Evolutionary conservation across 2,888 invertebrate species (phyloP), one percentile per base, ranked within the genome.

Genomic region (Callimorpha dominula): DNA sequence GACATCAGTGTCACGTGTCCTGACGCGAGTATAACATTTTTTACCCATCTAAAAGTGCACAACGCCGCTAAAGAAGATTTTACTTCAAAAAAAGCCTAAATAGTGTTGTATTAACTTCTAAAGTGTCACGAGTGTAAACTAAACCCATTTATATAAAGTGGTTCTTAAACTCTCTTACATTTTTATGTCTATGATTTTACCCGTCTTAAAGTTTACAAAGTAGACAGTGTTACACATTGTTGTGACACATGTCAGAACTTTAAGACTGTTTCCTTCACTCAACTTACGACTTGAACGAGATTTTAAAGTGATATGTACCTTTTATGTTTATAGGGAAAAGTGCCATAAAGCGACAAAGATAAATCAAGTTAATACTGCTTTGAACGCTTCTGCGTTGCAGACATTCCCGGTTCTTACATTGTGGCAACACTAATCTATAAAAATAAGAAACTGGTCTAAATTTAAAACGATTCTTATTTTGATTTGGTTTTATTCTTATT

Each of bases 171-270:
- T 14, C 54, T 42, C 67, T 14, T n/a, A 68, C 54, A 57, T 54
- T 68, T 54, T 68, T 42, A 63, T 50, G 46, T 40, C 40, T 17
- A 14, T 42, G 31, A 14, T 65, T 49, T 50, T 65, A 11, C 31
- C 31, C 31, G 40, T 14, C 20, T n/a, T 68, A 20, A 15, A 68
- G 54, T 57, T 57, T n/a, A n/a, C 54, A 20, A 67, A 54, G 54
- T 49, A 14, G 54, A 68, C 54, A 68, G 43, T 42, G 67, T 68
- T 57, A 20, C 63, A 50, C 50, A 50, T 62, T 70, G 63, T 70
- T 15, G 63, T 64, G 63, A 52, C 60, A 63, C 20, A 52, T 64
- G 52, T 63, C 63, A 63, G 40, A 42, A 67, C 54, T 67, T 54
- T 17, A 12, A 15, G 42, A 52, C 42, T 42, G 42, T 52, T 20